These are phyloP conservation scores for Chromoteleia sp. DNA, from an alignment of 2,888 invertebrate species.

Conservation along the genomic window DNA sequence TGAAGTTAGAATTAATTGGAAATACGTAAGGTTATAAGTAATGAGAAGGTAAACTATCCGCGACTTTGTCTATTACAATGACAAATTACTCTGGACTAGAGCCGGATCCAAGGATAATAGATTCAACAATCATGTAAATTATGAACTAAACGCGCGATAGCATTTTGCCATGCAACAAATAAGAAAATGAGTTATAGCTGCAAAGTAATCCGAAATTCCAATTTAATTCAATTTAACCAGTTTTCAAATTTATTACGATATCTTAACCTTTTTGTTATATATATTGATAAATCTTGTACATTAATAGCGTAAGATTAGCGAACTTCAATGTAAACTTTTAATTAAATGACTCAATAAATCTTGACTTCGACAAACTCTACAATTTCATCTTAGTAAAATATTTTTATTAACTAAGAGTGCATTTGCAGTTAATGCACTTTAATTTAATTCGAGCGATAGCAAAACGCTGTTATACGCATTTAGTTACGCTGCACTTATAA, in stretches of 20 bases:
- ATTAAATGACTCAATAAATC: constrained; percentile 36
- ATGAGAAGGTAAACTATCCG: constrained; percentile 55
- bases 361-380: constrained; percentile 26
- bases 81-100: constrained; percentile 49
- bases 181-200: constrained; percentile 28
- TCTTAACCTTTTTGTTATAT: not conserved
- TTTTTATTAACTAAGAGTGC: constrained; percentile 35
- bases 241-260: not conserved
- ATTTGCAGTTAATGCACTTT: constrained; percentile 21
- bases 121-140: constrained; percentile 55
- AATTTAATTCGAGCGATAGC: constrained; percentile 16
- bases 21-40: constrained; percentile 60
- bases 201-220: constrained; percentile 10
- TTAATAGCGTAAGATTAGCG: constrained; percentile 13
- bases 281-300: constrained; percentile 6
- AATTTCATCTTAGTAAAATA: constrained; percentile 34
- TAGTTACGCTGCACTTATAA: constrained; percentile 22
- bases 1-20: constrained; percentile 50
- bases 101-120: constrained; percentile 29
- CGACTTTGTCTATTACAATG: constrained; percentile 45
- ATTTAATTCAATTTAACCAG: not conserved
- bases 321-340: constrained; percentile 40
- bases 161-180: constrained; percentile 32
- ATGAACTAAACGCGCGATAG: constrained; percentile 32
- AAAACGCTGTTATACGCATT: constrained; percentile 24